These are phyloP conservation scores for Cloeon dipterum DNA, from an alignment of 2,888 invertebrate species.

Conservation along the genomic window DNA sequence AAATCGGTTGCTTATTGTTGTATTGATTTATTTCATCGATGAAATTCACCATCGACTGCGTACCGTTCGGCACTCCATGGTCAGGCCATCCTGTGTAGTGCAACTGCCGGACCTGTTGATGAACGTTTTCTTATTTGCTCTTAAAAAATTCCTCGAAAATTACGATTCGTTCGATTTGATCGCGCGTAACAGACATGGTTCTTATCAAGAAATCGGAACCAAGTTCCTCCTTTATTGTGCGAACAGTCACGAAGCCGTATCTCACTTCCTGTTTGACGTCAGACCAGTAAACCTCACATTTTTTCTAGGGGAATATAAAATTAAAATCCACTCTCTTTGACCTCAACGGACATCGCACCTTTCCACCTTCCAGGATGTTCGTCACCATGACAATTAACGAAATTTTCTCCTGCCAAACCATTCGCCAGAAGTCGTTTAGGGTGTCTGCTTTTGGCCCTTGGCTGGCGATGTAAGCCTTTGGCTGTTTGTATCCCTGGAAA, in stretches of 20 bases:
- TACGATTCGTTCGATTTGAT: constrained; percentile 13
- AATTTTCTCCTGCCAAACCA: constrained; percentile 25
- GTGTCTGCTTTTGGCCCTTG: constrained; percentile 19
- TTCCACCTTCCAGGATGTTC: constrained; percentile 21
- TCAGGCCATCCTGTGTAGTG: constrained; percentile 29
- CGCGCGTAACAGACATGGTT: constrained; percentile 13
- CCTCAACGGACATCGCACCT: no score
- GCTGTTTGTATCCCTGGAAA: constrained; percentile 12
- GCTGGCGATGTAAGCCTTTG: constrained; percentile 16
- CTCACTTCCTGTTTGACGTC: constrained; percentile 16
- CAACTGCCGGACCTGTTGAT: constrained; percentile 22
- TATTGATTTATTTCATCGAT: constrained; percentile 17
- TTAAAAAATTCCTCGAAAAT: no score
- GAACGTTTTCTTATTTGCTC: no score
- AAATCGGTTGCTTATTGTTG: no score
- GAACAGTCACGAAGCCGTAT: constrained; percentile 16
- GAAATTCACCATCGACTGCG: constrained; percentile 18
- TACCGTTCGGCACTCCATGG: constrained; percentile 22
- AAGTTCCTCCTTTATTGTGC: constrained; percentile 14
- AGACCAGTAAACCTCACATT: constrained; percentile 27
- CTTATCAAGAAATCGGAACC: constrained; percentile 18
- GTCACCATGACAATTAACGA: constrained; percentile 24
- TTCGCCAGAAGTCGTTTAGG: constrained; percentile 21
- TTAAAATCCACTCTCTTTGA: no score
- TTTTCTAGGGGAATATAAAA: no score